These are phyloP conservation scores for Chelmon rostratus DNA, from an alignment of 2,797 vertebrate genomes.

Conservation along the genomic window DNA sequence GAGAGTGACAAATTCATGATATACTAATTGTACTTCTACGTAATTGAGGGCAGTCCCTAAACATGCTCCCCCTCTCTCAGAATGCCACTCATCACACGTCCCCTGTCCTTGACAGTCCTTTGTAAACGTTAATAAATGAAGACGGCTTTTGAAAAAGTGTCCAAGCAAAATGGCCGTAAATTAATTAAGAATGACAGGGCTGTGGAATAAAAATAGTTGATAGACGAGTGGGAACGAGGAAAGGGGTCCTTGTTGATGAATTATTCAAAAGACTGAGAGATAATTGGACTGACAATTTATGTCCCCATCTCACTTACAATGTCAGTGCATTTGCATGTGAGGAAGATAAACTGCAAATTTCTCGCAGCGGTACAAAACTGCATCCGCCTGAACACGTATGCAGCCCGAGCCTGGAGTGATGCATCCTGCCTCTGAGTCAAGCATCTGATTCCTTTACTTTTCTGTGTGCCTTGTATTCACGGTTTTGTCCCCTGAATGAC, in stretches of 20 bases:
- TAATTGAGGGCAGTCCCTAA: neutral
- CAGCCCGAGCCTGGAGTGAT: neutral
- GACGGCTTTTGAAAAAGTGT: neutral
- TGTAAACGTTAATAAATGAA: neutral
- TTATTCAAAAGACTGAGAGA: conserved; percentile 48
- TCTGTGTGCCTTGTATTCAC: conserved; percentile 12
- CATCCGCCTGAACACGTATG: conserved; percentile 4
- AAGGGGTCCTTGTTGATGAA: conserved; percentile 12
- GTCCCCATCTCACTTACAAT: neutral
- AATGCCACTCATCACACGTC: neutral
- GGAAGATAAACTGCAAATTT: conserved; percentile 6
- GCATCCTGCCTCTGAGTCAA: neutral
- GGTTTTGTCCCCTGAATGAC: conserved; percentile 28
- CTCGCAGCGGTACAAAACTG: neutral
- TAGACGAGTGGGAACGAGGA: conserved; percentile 30
- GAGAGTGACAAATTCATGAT: neutral
- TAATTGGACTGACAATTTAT: conserved; percentile 35
- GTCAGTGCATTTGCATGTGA: neutral
- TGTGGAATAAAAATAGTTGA: conserved; percentile 21
- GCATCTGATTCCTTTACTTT: neutral
- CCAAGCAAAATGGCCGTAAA: conserved; percentile 30
- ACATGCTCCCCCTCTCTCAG: neutral
- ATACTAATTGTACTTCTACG: neutral
- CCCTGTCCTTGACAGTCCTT: neutral
- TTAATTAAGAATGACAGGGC: conserved; percentile 51